Base-by-base conservation (phyloP, 1,140 invertebrate species). In the Orius insidiosus region DNA sequence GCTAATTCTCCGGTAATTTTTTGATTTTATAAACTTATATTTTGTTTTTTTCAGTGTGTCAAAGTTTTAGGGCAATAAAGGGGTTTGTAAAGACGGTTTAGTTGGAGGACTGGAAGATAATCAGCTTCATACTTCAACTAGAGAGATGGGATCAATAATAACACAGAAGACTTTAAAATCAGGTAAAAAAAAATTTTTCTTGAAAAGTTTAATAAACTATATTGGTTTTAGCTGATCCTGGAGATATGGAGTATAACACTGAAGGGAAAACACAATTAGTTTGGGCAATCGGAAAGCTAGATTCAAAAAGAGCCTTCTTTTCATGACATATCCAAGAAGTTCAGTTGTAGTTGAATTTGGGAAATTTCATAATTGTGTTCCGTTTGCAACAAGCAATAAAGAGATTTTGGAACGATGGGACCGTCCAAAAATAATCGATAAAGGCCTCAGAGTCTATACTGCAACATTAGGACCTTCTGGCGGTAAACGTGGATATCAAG, bases 281-380 rank as follows among this genome's bases (percentile, higher is more conserved):
- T 5, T 94, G 87, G 87, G 84, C 86, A 1, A 63, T 92, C 13
- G 89, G 89, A 8, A 70, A 71, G 49, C 61, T 90, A 40, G 83
- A 88, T 58, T 65, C 72, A 10, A 78, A 76, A 76, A 35, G 80
- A 87, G 57, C 88, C 87, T 0, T 74, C 75, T 44, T 89, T 85
- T 59, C 88, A 94, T 59, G 76, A 83, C 43, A 57, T 88, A 84
- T 64, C 81, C 80, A 9, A 78, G 78, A 56, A 64, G 68, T 13
- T 69, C 79, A 58, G 61, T 80, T 0, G 64, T 68, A 48, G 60
- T 90, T 5, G 67, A 82, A 41, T 68, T 90, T 18, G 72, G 69
- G 41, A 64, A 71, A 8, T 41, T 49, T 30, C 71, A 75, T 48
- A 75, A 73, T 51, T 86, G 82, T 54, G 70, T 78, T 50, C 66